Evolutionary conservation across 2,888 invertebrate genomes (phyloP).

Genomic region (Drosophila buzzatii): DNA sequence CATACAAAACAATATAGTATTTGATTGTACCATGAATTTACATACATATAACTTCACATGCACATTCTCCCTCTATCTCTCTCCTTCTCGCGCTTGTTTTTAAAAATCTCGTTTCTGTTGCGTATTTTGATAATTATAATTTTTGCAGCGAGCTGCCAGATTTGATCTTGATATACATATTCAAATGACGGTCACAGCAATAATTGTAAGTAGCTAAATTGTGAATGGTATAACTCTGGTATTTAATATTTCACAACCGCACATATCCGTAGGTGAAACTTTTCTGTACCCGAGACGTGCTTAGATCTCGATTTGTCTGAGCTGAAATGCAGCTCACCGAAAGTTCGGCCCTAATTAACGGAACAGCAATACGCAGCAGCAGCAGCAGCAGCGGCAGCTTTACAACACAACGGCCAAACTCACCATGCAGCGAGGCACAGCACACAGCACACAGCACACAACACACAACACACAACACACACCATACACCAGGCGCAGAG

Average conservation of each 20-base stretch:
- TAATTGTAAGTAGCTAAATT: neutral
- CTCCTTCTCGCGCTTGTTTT: neutral
- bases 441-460: too few species aligned
- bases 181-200: conserved; percentile 6
- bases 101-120: conserved; percentile 8
- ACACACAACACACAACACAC: neutral
- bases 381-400: conserved; percentile 26
- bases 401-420: conserved; percentile 62
- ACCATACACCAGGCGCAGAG: conserved; percentile 27
- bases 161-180: conserved; percentile 14
- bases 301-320: conserved; percentile 63
- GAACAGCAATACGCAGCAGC: conserved; percentile 55
- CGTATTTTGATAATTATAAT: neutral
- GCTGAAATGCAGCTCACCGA: conserved; percentile 62
- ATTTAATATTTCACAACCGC: conserved; percentile 59
- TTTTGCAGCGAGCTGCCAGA: conserved; percentile 6
- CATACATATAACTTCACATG: conserved; percentile 2
- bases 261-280: conserved; percentile 68
- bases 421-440: conserved; percentile 41
- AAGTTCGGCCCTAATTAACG: conserved; percentile 66
- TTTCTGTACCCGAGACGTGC: conserved; percentile 57
- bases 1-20: neutral
- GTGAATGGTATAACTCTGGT: conserved; percentile 9
- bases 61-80: conserved; percentile 1
- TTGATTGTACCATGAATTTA: conserved; percentile 5